Percentiles rank a stretch among this genome's conserved stretches.
Evolutionary conservation across 2,888 invertebrate species (phyloP).

Genomic region (Thyatira batis): DNA sequence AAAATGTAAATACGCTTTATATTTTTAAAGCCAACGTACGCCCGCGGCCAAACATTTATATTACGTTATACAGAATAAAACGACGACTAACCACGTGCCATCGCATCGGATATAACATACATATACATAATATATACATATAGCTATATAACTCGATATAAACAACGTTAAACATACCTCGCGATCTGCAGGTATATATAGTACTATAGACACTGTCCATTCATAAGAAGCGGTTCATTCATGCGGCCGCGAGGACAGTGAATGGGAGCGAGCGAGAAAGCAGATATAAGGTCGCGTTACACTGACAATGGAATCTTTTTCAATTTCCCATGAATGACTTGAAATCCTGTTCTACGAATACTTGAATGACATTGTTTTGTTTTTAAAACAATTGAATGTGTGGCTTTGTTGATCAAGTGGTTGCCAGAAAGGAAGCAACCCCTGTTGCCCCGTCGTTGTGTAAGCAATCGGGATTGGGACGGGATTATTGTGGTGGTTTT

Average conservation of each 20-base stretch:
- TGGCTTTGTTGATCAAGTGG: slow-evolving; percentile 52
- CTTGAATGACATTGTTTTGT: slow-evolving; percentile 62
- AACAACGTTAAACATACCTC: slow-evolving; percentile 40
- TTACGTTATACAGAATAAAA: slow-evolving; percentile 50
- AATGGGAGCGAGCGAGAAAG: slow-evolving; percentile 77
- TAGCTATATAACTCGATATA: slow-evolving; percentile 61
- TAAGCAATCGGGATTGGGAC: slow-evolving; percentile 5
- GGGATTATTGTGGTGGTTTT: slow-evolving; percentile 5
- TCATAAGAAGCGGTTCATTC: slow-evolving; percentile 82
- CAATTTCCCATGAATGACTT: slow-evolving; percentile 57
- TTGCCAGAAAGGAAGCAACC: slow-evolving; percentile 28
- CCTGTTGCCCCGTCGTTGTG: slow-evolving; percentile 4
- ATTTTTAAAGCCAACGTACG: slow-evolving; percentile 28
- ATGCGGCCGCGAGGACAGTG: slow-evolving; percentile 69
- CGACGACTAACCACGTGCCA: slow-evolving; percentile 67
- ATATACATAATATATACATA: slow-evolving; percentile 49
- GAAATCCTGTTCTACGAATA: slow-evolving; percentile 70
- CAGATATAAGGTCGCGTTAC: slow-evolving; percentile 71
- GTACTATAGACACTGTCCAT: slow-evolving; percentile 77
- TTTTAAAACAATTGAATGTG: slow-evolving; percentile 65
- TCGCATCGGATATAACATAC: slow-evolving; percentile 35
- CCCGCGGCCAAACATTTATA: slow-evolving; percentile 32
- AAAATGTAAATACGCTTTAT: slow-evolving; percentile 22
- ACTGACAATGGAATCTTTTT: slow-evolving; percentile 67
- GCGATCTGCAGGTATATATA: slow-evolving; percentile 62